These are phyloP conservation scores for Lucifuga dentata DNA, from an alignment of 2,113 vertebrate genomes.

Conservation along the genomic window DNA sequence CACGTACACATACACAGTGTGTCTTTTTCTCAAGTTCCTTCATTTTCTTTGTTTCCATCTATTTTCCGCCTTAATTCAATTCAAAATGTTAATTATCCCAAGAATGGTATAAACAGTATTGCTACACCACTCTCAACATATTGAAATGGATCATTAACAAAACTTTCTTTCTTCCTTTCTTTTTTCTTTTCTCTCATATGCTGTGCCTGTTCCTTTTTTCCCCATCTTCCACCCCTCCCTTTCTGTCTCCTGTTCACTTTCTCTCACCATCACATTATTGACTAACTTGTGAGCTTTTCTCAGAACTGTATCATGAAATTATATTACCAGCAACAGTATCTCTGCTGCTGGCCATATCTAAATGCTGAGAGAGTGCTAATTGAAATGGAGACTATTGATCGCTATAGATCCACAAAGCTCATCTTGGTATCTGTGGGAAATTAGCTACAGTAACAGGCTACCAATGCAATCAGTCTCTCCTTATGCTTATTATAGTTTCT, in stretches of 20 bases:
- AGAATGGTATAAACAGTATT: slow-evolving; percentile 27
- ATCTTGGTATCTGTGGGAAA: slow-evolving; percentile 36
- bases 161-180: background rate
- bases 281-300: slow-evolving; percentile 77
- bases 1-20: slow-evolving; percentile 26
- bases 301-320: slow-evolving; percentile 81
- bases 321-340: slow-evolving; percentile 79
- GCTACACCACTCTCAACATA: slow-evolving; percentile 45
- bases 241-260: slow-evolving; percentile 41
- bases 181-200: background rate
- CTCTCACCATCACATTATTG: slow-evolving; percentile 62
- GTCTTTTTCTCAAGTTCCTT: background rate
- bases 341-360: slow-evolving; percentile 77
- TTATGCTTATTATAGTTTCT: slow-evolving; percentile 42
- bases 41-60: slow-evolving; percentile 29
- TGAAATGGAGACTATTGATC: slow-evolving; percentile 84
- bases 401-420: slow-evolving; percentile 63
- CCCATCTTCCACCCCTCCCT: background rate
- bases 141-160: background rate
- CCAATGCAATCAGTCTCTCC: slow-evolving; percentile 30
- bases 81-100: slow-evolving; percentile 47
- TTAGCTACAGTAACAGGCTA: slow-evolving; percentile 42
- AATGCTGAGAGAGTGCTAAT: slow-evolving; percentile 80
- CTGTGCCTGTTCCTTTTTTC: background rate
- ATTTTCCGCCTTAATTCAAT: slow-evolving; percentile 49